Evolutionary conservation across 2,113 vertebrate species (phyloP).

Genomic region (Carettochelys insculpta): DNA sequence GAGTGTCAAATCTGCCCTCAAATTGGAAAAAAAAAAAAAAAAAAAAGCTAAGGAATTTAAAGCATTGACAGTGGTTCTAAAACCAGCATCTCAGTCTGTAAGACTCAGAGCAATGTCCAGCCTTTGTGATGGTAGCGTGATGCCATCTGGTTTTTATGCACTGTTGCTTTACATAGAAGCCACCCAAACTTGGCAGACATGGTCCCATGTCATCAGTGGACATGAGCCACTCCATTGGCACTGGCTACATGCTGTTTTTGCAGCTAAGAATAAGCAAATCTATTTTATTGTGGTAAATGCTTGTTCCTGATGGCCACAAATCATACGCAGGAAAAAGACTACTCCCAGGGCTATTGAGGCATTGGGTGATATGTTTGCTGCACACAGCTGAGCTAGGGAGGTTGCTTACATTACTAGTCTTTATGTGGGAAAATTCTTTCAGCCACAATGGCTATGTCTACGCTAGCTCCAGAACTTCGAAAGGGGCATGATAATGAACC

Average conservation of each 20-base stretch:
- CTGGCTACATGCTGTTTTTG: conserved; percentile 22
- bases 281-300: conserved; percentile 65
- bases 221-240: conserved; percentile 12
- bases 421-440: conserved; percentile 47
- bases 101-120: neutral
- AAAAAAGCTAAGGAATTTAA: neutral
- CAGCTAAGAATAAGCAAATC: conserved; percentile 50
- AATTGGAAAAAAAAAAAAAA: neutral
- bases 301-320: conserved; percentile 67
- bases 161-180: neutral
- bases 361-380: conserved; percentile 45
- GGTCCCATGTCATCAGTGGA: neutral
- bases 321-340: conserved; percentile 46
- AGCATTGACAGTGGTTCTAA: neutral
- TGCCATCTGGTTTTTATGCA: neutral
- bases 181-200: conserved; percentile 36
- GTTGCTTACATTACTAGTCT: conserved; percentile 68
- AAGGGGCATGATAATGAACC: too few relatives aligned
- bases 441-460: too few relatives aligned
- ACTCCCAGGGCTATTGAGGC: conserved; percentile 36
- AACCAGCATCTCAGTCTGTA: neutral
- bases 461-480: too few relatives aligned
- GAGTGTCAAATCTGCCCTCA: neutral
- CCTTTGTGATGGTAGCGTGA: neutral
- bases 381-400: conserved; percentile 49